Percentiles rank a stretch among this genome's conserved stretches.
Conservation (phyloP, 2,113 vertebrate genomes). For the Perca flavescens region DNA sequence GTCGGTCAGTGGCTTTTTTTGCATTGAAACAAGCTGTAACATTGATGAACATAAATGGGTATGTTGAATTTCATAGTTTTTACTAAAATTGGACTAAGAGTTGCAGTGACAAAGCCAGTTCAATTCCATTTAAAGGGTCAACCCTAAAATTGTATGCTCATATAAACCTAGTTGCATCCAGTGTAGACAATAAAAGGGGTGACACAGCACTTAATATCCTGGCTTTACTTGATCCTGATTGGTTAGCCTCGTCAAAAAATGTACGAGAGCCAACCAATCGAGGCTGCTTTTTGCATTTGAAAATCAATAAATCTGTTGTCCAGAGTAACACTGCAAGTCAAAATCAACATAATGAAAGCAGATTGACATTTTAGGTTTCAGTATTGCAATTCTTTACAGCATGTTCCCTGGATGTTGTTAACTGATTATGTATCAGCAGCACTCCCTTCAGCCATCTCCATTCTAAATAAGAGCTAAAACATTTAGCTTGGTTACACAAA, state of each 20-base stretch:
- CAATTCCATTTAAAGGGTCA: too few species aligned
- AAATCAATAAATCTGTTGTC: background rate
- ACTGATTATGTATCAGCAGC: background rate
- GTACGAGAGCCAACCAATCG: background rate
- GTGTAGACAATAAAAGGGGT: background rate
- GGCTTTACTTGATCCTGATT: constrained; percentile 3
- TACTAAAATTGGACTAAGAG: background rate
- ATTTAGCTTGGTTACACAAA: constrained; percentile 40
- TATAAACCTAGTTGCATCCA: background rate
- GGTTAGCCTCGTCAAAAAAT: background rate
- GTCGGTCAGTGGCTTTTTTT: background rate
- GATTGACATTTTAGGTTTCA: background rate
- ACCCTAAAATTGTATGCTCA: too few species aligned
- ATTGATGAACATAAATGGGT: too few species aligned
- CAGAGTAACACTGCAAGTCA: background rate
- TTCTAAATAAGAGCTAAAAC: background rate
- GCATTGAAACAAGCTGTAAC: background rate
- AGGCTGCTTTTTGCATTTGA: background rate
- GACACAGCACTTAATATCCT: background rate
- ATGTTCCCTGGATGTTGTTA: background rate
- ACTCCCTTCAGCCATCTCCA: background rate
- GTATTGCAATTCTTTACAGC: background rate
- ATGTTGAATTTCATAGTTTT: background rate
- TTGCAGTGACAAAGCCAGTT: background rate
- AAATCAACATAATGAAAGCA: background rate